phyloP scores from a whole-genome alignment of 2,113 vertebrate genomes.

The Deroptyus accipitrinus region DNA sequence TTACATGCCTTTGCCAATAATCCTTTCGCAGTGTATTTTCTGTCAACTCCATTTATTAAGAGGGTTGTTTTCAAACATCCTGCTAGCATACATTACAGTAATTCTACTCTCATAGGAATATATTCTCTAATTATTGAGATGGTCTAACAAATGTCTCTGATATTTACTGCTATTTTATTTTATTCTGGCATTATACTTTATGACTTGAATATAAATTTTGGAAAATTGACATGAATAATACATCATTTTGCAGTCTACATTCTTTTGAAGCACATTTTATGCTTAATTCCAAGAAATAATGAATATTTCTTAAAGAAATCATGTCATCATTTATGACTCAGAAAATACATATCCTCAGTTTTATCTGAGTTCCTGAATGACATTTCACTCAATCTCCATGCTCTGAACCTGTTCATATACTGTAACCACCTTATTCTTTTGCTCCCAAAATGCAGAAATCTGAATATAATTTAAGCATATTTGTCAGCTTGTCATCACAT shows the following conservation, averaged over 20 bases:
- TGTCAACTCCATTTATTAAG: conserved; percentile 56
- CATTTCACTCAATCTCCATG: neutral
- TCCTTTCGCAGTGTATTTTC: conserved; percentile 31
- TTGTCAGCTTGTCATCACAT: conserved; percentile 11
- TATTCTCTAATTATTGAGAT: conserved; percentile 33
- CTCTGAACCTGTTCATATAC: neutral
- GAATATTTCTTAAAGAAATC: neutral
- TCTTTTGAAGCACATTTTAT: neutral
- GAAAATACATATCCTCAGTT: neutral
- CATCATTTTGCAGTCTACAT: neutral
- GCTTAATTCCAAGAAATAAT: conserved; percentile 15
- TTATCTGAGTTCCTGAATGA: neutral
- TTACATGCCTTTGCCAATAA: conserved; percentile 41
- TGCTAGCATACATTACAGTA: conserved; percentile 48
- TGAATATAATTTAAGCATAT: neutral
- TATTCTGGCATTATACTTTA: neutral
- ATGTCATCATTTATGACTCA: neutral
- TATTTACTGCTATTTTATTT: conserved; percentile 39
- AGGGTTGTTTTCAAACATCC: conserved; percentile 42
- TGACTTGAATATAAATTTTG: neutral
- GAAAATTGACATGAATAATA: neutral
- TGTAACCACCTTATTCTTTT: neutral
- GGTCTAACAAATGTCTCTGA: conserved; percentile 12
- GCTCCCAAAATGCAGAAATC: neutral
- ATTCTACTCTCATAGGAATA: neutral